These are phyloP conservation scores for Heliconius erato DNA, from an alignment of 2,888 invertebrate genomes.

Conservation along the genomic window DNA sequence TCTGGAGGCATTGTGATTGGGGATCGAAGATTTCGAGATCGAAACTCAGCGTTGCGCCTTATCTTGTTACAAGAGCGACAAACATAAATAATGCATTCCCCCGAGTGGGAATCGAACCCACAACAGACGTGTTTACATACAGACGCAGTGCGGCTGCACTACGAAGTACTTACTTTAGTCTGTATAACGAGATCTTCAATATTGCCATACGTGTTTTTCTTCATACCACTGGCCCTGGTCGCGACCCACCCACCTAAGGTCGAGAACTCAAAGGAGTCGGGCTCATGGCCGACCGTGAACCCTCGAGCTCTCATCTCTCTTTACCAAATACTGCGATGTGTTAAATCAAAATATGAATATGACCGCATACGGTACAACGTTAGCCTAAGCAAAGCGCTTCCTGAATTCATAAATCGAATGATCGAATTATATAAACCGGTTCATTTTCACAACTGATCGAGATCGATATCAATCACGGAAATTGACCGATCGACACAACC, in stretches of 20 bases:
- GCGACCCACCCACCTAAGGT: slow-evolving; percentile 99
- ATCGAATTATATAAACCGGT: no score
- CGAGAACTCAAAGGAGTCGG: slow-evolving; percentile 99
- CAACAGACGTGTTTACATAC: background rate
- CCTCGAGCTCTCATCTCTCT: slow-evolving; percentile 91
- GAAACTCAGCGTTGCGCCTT: background rate
- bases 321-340: slow-evolving; percentile 87
- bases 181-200: slow-evolving; percentile 98
- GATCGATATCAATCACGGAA: no score
- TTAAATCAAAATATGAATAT: no score
- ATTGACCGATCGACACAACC: no score
- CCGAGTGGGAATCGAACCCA: background rate
- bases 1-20: no score
- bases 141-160: no score
- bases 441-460: no score
- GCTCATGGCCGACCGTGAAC: slow-evolving; percentile 97
- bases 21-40: background rate
- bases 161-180: slow-evolving; percentile 88
- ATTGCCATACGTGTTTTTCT: slow-evolving; percentile 99
- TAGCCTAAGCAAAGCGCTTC: no score
- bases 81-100: background rate
- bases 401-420: no score
- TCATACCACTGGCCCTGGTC: slow-evolving; percentile 98
- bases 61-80: background rate
- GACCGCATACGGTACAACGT: no score